Evolutionary conservation across 2,888 invertebrate genomes (phyloP).

Genomic region (Caenorhabditis macrosperma): DNA sequence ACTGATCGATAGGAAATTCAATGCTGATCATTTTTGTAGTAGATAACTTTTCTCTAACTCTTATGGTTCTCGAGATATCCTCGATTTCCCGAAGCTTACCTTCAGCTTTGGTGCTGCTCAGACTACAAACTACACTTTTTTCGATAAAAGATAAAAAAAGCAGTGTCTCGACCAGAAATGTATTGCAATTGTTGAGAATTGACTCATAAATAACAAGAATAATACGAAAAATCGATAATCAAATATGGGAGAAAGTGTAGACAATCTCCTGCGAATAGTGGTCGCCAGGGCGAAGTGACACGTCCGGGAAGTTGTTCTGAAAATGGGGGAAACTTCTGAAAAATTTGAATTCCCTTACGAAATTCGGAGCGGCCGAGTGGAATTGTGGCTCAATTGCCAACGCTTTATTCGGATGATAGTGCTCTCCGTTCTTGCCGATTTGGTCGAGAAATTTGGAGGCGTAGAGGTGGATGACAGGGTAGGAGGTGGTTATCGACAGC

Average conservation of each 20-base stretch:
- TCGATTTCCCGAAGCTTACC: background rate
- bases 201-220: background rate
- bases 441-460: slow-evolving; percentile 57
- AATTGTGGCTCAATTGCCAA: slow-evolving; percentile 70
- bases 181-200: background rate
- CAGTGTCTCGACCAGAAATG: no score
- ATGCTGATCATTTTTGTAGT: no score
- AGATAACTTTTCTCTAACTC: background rate
- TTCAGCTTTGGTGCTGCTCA: no score
- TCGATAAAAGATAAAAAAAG: background rate
- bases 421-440: slow-evolving; percentile 42
- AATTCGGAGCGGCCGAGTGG: slow-evolving; percentile 61
- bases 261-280: slow-evolving; percentile 66
- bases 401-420: slow-evolving; percentile 55
- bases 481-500: slow-evolving; percentile 64
- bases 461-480: slow-evolving; percentile 69
- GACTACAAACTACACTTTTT: background rate
- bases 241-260: slow-evolving; percentile 64
- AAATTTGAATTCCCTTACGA: slow-evolving; percentile 45
- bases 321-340: slow-evolving; percentile 4
- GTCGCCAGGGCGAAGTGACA: slow-evolving; percentile 48
- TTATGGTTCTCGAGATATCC: background rate
- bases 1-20: no score
- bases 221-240: background rate
- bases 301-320: slow-evolving; percentile 63